Percentiles rank a stretch among this genome's conserved stretches.
phyloP scores from a whole-genome alignment of 1,140 invertebrate genomes.

The Drosophila triauraria region DNA sequence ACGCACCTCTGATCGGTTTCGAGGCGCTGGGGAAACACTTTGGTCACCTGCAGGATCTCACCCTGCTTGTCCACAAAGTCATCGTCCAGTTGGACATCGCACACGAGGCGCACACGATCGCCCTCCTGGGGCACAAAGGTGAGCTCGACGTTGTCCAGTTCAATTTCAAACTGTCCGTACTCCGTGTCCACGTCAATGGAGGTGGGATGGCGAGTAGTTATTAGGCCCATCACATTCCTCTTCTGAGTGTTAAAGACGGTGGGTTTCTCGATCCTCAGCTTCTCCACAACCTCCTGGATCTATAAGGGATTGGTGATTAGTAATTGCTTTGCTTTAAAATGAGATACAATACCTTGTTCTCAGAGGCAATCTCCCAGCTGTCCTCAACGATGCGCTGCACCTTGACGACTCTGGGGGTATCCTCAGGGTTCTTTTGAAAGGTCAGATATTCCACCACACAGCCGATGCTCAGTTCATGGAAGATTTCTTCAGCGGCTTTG shows the following conservation, averaged over 20 bases:
- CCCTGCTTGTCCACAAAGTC: constrained; percentile 65
- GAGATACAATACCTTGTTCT: constrained; percentile 10
- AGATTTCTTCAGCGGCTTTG: constrained; percentile 18
- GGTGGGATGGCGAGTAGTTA: constrained; percentile 85
- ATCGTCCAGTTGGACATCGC: constrained; percentile 68
- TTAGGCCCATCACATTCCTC: constrained; percentile 86
- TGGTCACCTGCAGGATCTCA: constrained; percentile 66
- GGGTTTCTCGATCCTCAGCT: constrained; percentile 64
- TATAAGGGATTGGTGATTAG: not conserved
- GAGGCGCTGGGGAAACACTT: constrained; percentile 55
- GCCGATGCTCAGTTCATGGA: constrained; percentile 47
- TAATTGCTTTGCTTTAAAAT: not conserved
- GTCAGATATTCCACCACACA: constrained; percentile 61
- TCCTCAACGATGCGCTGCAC: constrained; percentile 51
- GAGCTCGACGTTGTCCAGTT: constrained; percentile 86
- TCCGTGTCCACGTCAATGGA: constrained; percentile 85
- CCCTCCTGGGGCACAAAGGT: constrained; percentile 85
- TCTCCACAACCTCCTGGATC: constrained; percentile 29
- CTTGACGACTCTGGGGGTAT: constrained; percentile 45
- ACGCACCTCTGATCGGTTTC: constrained; percentile 39
- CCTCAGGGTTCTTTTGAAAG: constrained; percentile 14
- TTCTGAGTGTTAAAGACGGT: constrained; percentile 85
- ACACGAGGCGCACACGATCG: constrained; percentile 64
- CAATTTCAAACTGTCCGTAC: constrained; percentile 86
- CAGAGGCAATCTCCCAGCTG: constrained; percentile 47